Percentiles rank a stretch among this genome's conserved stretches.
phyloP scores from a whole-genome alignment of 2,113 vertebrate species.

The Halcyon malimbica region DNA sequence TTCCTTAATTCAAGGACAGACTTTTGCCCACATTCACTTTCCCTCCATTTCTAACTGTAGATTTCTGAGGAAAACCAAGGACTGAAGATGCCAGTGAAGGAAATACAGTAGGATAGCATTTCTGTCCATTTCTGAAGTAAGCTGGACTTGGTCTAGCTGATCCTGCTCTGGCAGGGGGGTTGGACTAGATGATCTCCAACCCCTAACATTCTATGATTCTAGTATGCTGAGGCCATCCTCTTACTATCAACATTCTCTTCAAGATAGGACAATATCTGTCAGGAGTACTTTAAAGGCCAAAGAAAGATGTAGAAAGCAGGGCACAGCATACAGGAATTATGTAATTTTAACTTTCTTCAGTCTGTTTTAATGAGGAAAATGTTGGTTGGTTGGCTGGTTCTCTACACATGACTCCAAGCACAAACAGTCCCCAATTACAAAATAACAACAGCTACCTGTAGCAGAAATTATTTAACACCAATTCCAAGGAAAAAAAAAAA shows the following conservation, averaged over 20 bases:
- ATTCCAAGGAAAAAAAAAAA: background rate
- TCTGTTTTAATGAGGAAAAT: background rate
- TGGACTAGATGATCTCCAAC: too few relatives aligned
- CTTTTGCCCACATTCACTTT: background rate
- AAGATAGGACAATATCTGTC: background rate
- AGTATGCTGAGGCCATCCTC: background rate
- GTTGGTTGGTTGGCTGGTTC: background rate
- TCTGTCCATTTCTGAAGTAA: background rate
- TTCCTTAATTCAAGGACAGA: background rate
- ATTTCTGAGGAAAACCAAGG: background rate
- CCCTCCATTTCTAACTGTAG: background rate
- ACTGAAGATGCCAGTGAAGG: background rate
- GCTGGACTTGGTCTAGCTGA: too few relatives aligned
- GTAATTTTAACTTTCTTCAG: background rate
- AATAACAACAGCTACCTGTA: background rate
- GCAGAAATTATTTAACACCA: background rate
- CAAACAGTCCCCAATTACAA: background rate
- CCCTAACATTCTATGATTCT: too few relatives aligned
- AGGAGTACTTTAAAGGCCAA: background rate
- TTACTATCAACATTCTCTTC: background rate
- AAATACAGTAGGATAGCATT: background rate
- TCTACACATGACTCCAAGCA: background rate
- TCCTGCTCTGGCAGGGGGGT: too few relatives aligned
- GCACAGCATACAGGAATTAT: fast-evolving
- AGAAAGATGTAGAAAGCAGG: background rate